Conservation (phyloP, 23 tunicate genomes). For the Halocynthia roretzi region DNA sequence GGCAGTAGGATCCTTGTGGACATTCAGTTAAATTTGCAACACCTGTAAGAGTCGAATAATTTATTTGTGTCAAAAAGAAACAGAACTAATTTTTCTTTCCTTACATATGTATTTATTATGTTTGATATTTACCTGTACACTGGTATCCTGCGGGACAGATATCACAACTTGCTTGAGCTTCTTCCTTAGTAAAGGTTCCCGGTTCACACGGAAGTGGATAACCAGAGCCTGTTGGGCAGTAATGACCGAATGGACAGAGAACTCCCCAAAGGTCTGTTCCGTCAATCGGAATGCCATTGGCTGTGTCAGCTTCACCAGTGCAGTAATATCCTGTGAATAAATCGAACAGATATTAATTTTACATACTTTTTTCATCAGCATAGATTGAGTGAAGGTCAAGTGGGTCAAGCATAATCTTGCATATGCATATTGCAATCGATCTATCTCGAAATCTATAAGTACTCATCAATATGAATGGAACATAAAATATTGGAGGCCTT, state of each 20-base stretch:
- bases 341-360: too few relatives aligned
- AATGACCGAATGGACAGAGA: slow-evolving; percentile 54
- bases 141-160: slow-evolving; percentile 66
- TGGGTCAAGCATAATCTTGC: too few relatives aligned
- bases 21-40: slow-evolving; percentile 26
- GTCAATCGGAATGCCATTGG: slow-evolving; percentile 22
- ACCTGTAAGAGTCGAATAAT: slow-evolving; percentile 33
- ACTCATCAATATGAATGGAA: too few relatives aligned
- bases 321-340: slow-evolving; percentile 61
- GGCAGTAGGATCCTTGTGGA: slow-evolving; percentile 76
- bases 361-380: too few relatives aligned
- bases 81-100: too few relatives aligned
- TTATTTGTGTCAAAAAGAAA: not conserved
- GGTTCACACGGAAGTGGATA: slow-evolving; percentile 50
- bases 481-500: too few relatives aligned
- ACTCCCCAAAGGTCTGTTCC: slow-evolving; percentile 29
- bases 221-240: slow-evolving; percentile 72
- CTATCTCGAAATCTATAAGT: too few relatives aligned
- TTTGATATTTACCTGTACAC: slow-evolving; percentile 43
- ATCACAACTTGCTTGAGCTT: slow-evolving; percentile 31
- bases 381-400: too few relatives aligned
- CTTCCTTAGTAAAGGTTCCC: slow-evolving; percentile 43
- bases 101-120: not conserved
- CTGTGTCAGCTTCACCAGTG: slow-evolving; percentile 31
- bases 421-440: too few relatives aligned